These are phyloP conservation scores for Parauchenoglanis ngamensis DNA, from an alignment of 2,797 vertebrate genomes.

Conservation along the genomic window DNA sequence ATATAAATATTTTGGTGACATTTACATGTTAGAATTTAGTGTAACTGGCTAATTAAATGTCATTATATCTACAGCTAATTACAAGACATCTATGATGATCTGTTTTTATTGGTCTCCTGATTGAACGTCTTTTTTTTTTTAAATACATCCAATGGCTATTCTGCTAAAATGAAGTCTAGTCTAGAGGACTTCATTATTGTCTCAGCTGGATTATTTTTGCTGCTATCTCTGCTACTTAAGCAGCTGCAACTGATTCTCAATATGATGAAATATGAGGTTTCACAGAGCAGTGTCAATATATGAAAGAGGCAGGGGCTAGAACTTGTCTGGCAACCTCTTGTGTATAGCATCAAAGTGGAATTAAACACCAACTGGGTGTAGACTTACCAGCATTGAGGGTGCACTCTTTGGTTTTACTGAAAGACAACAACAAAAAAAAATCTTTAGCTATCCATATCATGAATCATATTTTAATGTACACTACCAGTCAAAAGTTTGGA, in stretches of 20 bases:
- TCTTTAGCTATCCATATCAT: not conserved
- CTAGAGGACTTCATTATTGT: not conserved
- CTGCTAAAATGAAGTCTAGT: not conserved
- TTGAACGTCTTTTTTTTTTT: not conserved
- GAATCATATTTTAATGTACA: not conserved
- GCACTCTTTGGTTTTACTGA: slow-evolving; percentile 89
- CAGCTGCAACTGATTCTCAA: not conserved
- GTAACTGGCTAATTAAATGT: slow-evolving; percentile 29
- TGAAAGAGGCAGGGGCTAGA: not conserved
- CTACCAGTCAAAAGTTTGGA: too few relatives aligned
- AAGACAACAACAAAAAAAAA: slow-evolving; percentile 55
- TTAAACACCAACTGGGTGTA: not conserved
- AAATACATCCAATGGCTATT: not conserved
- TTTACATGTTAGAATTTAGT: not conserved
- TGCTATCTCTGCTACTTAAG: not conserved
- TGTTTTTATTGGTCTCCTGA: not conserved
- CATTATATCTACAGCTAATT: slow-evolving; percentile 7
- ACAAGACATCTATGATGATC: not conserved
- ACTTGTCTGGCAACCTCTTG: slow-evolving; percentile 22
- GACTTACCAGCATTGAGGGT: slow-evolving; percentile 83
- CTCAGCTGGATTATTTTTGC: not conserved
- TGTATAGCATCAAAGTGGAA: not conserved
- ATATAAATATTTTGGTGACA: not conserved
- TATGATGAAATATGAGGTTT: slow-evolving; percentile 8
- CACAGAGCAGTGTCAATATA: slow-evolving; percentile 15